Evolutionary conservation across 2,113 vertebrate genomes (phyloP), one percentile per base, ranked within the genome.

Genomic region (Ondatra zibethicus): DNA sequence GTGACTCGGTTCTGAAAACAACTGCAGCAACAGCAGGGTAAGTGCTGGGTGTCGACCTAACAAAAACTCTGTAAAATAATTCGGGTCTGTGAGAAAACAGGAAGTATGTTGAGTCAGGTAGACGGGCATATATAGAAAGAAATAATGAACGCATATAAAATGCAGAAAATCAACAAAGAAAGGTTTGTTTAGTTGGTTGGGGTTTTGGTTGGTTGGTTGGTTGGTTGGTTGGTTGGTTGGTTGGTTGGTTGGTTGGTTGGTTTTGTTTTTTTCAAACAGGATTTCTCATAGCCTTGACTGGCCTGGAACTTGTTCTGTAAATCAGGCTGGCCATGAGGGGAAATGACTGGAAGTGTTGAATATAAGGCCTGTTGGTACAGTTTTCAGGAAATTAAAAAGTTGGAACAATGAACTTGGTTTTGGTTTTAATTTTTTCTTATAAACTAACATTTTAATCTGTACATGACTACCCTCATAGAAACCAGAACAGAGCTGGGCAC

Each of bases 401-500:
- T 89, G 61, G 25, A 86, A 68, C 70, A 75, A 91, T n/a, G 19
- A n/a, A 55, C 4, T 75, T 58, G 36, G 36, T 14, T 61, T 81
- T 58, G 12, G 36, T 58, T 14, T n/a, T 39, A 58, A 58, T n/a
- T 58, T 82, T 39, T 82, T 3, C 55, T 61, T 36, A 82, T 27
- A 61, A 39, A 82, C 36, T 58, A 63, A 88, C 33, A 36, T 87
- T 87, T n/a, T 87, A 96, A 45, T 17, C 36, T 42, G 14, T 27
- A 65, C 12, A n/a, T 36, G 21, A 87, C 47, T 72, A 86, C 76
- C 31, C 87, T 97, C 21, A 76, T 76, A 72, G 86, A 95, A 95
- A 42, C 86, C 85, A 80, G 88, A 96, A 55, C 31, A 55, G 31
- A 33, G 2, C 6, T 33, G 80, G 55, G 31, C 14, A 21, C 21